phyloP scores from a whole-genome alignment of 2,797 vertebrate species.

The Hypotaenidia okinawae region DNA sequence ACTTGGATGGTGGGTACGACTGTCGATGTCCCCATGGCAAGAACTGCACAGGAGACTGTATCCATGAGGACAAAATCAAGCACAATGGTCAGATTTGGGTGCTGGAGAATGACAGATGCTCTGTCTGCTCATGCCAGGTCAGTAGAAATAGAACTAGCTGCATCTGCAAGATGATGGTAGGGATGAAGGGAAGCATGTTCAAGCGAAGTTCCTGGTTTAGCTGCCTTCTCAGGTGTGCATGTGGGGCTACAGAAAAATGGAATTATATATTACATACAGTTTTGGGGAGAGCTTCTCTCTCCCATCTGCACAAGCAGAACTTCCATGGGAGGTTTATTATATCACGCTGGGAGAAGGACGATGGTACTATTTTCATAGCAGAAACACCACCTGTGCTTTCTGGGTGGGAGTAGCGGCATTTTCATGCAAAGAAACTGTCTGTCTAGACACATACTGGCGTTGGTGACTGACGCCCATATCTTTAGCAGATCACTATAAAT shows the following conservation, averaged over 20 bases:
- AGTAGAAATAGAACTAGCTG: slow-evolving; percentile 49
- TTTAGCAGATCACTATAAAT: neutral
- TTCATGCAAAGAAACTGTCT: neutral
- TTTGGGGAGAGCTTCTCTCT: neutral
- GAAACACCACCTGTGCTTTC: neutral
- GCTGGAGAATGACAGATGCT: slow-evolving; percentile 94
- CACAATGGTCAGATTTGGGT: slow-evolving; percentile 98
- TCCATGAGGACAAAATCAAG: slow-evolving; percentile 93
- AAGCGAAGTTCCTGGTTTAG: neutral
- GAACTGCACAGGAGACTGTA: slow-evolving; percentile 96
- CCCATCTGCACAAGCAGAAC: neutral
- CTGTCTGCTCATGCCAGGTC: slow-evolving; percentile 97
- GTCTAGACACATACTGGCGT: neutral
- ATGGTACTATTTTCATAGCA: neutral
- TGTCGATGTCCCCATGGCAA: slow-evolving; percentile 96
- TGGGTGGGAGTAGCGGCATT: neutral
- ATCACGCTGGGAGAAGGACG: neutral
- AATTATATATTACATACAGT: neutral
- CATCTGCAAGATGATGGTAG: neutral
- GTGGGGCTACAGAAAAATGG: neutral
- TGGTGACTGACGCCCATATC: neutral
- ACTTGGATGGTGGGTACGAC: slow-evolving; percentile 96
- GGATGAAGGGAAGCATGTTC: neutral
- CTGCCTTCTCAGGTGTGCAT: neutral
- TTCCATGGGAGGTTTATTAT: neutral